Conservation (phyloP, 2,113 vertebrate species). For the Plecturocebus donacophilus region DNA sequence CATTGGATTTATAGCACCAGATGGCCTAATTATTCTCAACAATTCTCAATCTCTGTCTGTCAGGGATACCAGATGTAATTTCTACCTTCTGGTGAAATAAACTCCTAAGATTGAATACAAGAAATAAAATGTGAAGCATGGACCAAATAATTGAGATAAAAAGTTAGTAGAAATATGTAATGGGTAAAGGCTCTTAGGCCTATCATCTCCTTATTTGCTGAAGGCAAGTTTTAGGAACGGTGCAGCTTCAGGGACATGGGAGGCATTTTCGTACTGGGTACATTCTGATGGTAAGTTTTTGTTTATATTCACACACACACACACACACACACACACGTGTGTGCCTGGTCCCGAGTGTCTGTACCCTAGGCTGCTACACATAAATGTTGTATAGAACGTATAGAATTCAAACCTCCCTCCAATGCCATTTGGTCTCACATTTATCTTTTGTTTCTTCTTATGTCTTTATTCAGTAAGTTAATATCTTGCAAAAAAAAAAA, state of each 20-base stretch:
- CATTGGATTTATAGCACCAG: slow-evolving; percentile 1
- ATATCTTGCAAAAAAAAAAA: neutral
- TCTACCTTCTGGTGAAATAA: slow-evolving; percentile 64
- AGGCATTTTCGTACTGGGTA: no score
- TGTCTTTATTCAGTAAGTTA: neutral
- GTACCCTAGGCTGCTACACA: no score
- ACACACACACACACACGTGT: no score
- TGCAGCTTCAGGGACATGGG: rapidly evolving
- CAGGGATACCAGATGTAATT: slow-evolving; percentile 45
- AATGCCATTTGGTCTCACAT: neutral
- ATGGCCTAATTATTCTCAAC: slow-evolving; percentile 51
- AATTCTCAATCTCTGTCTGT: slow-evolving; percentile 69
- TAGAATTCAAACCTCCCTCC: neutral
- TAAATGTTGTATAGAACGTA: neutral
- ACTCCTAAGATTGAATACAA: slow-evolving; percentile 14
- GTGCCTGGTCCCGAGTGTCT: neutral
- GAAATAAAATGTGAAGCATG: slow-evolving; percentile 36
- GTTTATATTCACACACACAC: neutral
- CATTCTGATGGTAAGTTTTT: neutral
- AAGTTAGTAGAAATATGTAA: neutral
- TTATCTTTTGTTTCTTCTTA: neutral
- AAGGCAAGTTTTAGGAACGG: no score
- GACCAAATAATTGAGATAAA: neutral
- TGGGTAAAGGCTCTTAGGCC: neutral
- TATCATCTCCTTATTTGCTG: rapidly evolving